phyloP scores from a whole-genome alignment of 2,797 vertebrate genomes.

The Sebastes itinus region DNA sequence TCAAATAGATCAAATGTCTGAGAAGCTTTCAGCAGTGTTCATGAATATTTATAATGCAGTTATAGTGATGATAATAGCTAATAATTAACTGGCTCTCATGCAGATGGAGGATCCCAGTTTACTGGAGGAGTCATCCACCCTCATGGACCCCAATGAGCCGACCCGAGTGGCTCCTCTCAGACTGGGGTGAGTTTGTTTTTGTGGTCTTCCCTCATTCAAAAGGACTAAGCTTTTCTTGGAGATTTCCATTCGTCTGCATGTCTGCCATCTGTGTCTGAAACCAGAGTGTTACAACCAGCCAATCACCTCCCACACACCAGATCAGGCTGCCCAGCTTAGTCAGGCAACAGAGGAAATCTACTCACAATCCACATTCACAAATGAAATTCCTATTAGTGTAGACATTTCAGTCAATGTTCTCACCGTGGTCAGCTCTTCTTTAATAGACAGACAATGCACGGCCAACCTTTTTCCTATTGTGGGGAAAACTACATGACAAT shows the following conservation, averaged over 20 bases:
- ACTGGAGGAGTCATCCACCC: slow-evolving; percentile 92
- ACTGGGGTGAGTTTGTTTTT: slow-evolving; percentile 86
- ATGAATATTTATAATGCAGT: neutral
- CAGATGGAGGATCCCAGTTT: slow-evolving; percentile 99
- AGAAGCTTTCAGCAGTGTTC: neutral
- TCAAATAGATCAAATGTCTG: neutral
- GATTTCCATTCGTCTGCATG: slow-evolving; percentile 5
- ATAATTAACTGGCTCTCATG: slow-evolving; percentile 28
- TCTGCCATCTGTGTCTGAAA: slow-evolving; percentile 17
- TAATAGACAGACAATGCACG: neutral
- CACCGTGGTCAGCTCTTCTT: neutral
- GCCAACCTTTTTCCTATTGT: neutral
- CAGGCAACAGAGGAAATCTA: neutral
- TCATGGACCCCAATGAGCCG: slow-evolving; percentile 91
- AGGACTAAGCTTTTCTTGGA: slow-evolving; percentile 13
- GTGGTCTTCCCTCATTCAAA: neutral
- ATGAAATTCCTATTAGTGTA: neutral
- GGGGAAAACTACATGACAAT: neutral
- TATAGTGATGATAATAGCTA: neutral
- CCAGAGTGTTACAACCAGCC: neutral
- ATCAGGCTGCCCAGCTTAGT: slow-evolving; percentile 9
- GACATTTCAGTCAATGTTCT: neutral
- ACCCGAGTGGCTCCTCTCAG: slow-evolving; percentile 88
- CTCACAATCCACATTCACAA: neutral
- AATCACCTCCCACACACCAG: slow-evolving; percentile 20